Percentiles rank a stretch among this genome's conserved stretches.
Evolutionary conservation across 2,888 invertebrate species (phyloP).

Genomic region (Charanyca ferruginea): DNA sequence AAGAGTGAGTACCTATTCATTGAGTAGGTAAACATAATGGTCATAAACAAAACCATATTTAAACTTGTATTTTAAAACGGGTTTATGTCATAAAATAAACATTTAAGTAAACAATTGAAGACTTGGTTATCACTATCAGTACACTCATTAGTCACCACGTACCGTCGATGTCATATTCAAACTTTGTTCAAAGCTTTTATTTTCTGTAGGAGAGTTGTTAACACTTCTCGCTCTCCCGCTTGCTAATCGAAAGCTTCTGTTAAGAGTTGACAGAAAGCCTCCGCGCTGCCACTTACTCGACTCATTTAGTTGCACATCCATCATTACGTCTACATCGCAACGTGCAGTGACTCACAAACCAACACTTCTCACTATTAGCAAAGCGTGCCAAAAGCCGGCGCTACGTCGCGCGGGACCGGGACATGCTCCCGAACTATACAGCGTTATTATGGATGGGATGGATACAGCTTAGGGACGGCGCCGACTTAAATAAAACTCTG

Average conservation of each 20-base stretch:
- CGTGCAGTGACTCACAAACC: conserved; percentile 82
- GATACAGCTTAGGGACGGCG: conserved; percentile 46
- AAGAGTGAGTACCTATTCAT: not conserved
- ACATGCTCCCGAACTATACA: conserved; percentile 62
- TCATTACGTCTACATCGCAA: conserved; percentile 86
- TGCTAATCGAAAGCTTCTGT: conserved; percentile 87
- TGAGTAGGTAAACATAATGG: conserved; percentile 7
- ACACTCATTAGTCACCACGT: conserved; percentile 65
- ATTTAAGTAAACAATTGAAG: conserved; percentile 40
- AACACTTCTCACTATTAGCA: conserved; percentile 77
- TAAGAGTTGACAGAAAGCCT: conserved; percentile 86
- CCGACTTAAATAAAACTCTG: conserved; percentile 58
- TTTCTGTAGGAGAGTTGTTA: conserved; percentile 76
- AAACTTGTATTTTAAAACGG: conserved; percentile 15
- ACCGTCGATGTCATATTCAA: conserved; percentile 76
- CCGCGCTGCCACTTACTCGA: conserved; percentile 87
- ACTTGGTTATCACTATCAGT: conserved; percentile 47
- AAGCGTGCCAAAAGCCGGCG: conserved; percentile 81
- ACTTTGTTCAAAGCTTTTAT: conserved; percentile 77
- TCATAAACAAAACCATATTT: conserved; percentile 14
- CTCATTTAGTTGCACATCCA: conserved; percentile 85
- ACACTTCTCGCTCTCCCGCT: conserved; percentile 79
- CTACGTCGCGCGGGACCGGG: conserved; percentile 66
- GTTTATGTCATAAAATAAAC: conserved; percentile 34
- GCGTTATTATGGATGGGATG: conserved; percentile 53